Base-by-base conservation (phyloP, 2,888 invertebrate species). In the Sarcophaga carnaria region DNA sequence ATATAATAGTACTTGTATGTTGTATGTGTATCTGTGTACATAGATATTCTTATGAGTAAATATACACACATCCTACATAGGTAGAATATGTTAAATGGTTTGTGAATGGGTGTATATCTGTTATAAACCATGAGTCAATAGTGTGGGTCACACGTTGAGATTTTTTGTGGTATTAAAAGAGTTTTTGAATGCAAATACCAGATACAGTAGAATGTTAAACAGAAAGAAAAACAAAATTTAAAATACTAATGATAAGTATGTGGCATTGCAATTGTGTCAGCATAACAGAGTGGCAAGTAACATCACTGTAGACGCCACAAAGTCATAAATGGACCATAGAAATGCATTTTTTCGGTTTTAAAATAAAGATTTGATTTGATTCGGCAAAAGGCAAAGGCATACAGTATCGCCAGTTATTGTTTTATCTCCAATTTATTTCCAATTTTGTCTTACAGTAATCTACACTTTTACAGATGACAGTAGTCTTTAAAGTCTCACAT, bases 111-210 rank as follows among this genome's bases (percentile, higher is more conserved):
- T 37, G 64, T 25, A 0, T 25, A 49, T 12, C 45, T 10, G 70
- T 4, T 63, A 49, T 22, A 76, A 76, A 72, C 66, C 60, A 72
- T 49, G 20, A 80, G 66, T 76, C 80, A 85, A 80, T 80, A 80
- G 70, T 70, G 37, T 84, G 63, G 70, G 45, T 82, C 45, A 82
- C 59, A 64, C 47, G 71, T 66, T 77, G 59, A 47, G 12, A 71
- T n/a, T 25, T 60, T 71, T 71, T 25, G 6, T 63, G 37, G 75
- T 17, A 47, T 59, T 27, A 25, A 63, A 49, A 12, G 47, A 62
- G 66, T 75, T 66, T 74, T 75, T 67, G 27, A 74, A 74, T 59
- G 74, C 60, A 80, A 69, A 80, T 80, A 67, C 60, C 74, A 67
- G 60, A 74, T 14, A 22, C 59, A 59, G 20, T 14, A 22, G 17